Base-by-base conservation (phyloP, 2,113 vertebrate species). In the Gallinago jamesoni region DNA sequence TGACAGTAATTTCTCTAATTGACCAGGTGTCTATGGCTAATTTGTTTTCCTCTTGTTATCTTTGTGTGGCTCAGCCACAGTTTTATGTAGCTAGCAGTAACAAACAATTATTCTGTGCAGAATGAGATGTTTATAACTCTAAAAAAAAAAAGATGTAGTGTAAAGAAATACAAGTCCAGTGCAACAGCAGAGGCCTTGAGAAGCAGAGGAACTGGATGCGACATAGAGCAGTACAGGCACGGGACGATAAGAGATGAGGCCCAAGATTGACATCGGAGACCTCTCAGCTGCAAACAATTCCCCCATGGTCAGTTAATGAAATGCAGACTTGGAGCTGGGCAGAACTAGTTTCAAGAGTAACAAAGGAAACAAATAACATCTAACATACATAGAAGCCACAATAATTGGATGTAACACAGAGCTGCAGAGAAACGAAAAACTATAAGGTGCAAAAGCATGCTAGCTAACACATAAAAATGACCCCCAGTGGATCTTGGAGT, bases 41-140 rank as follows among this genome's bases (percentile, higher is more conserved):
- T 88, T 88, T 90, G 57, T 79, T 94, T 96, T 80, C 22, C 24
- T 89, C 35, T 56, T 70, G 23, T 73, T 85, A 82, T 90, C 53
- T 86, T 90, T 77, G 35, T 53, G 25, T n/a, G 15, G 10, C 53
- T 77, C 37, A 80, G 45, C 17, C 19, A 62, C 17, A n/a, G 17
- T 74, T 92, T 80, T 86, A 47, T 53, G 60, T 7, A 69, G 62
- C 19, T 72, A 41, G 43, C 16, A 60, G 82, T 48, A 83, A 41
- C 13, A 84, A 83, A 63, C 8, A 57, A 50, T 72, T 87, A 75
- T 67, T 73, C 39, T 62, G 7, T 39, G 66, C 14, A 79, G 66
- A 79, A 64, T 55, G 3, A 10, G 23, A 56, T 33, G 18, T 82
- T 92, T 90, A 20, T 41, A 56, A 30, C 10, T 53, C 55, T 24